Evolutionary conservation across 2,797 vertebrate genomes (phyloP), one percentile per base, ranked within the genome.

Genomic region (Lutjanus argentimaculatus): DNA sequence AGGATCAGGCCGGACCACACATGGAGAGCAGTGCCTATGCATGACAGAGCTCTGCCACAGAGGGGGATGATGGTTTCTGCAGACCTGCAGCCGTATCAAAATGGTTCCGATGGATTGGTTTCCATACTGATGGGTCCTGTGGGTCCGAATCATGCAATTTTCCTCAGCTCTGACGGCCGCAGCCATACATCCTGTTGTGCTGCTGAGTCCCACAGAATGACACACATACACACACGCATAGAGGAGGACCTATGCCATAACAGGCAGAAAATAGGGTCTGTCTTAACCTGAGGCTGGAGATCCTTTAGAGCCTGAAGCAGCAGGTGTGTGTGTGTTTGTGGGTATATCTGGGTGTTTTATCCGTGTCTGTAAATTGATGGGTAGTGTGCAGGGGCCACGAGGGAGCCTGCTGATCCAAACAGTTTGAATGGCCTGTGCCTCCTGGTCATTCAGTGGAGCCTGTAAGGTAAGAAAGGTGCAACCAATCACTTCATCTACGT

Each of bases 181-280:
- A 30, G 82, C 82, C 73, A 61, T 72, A 85, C 85, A 79, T 87
- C 82, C 86, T 88, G 87, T 89, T 86, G 75, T 91, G 89, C 80
- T 92, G 91, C 91, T 88, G 87, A 92, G 88, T 88, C 73, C 53
- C 75, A 57, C 75, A 79, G 68, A 91, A 92, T 61, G 66, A 66
- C 58, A 68, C 80, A 74, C 75, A 68, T 78, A 77, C 75, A 72
- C 78, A 53, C 67, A 68, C 51, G 63, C 67, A 74, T 66, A 86
- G 52, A 78, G 83, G 80, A 79, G 59, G 67, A 83, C 81, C 73
- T 57, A 63, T 71, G 83, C 72, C 58, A 30, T 95, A 95, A 95
- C 93, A 95, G 90, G 94, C 95, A 94, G 93, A 95, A 95, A 95
- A 96, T 95, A 93, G 90, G 89, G 85, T 91, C 92, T 91, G 88